phyloP scores from a whole-genome alignment of 2,113 vertebrate genomes.

The Callaeas wilsoni region DNA sequence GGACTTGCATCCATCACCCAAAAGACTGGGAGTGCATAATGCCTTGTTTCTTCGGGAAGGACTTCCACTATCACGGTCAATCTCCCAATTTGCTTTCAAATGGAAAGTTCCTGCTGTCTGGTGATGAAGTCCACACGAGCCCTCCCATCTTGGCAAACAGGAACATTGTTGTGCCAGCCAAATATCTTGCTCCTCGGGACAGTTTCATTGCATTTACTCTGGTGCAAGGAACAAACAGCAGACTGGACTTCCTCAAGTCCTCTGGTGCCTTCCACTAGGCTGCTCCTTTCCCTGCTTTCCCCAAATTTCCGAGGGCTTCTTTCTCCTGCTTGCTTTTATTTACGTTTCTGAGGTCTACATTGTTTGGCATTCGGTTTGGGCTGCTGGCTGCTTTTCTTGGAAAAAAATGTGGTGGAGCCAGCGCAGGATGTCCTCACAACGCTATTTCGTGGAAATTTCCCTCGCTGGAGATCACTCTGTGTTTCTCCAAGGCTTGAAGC shows the following conservation, averaged over 20 bases:
- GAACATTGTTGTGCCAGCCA: neutral
- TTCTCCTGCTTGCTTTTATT: constrained; percentile 69
- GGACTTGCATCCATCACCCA: neutral
- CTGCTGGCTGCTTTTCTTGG: constrained; percentile 70
- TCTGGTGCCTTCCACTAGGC: constrained; percentile 54
- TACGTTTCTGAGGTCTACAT: constrained; percentile 64
- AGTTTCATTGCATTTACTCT: constrained; percentile 17
- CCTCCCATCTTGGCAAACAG: neutral
- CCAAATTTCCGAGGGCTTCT: constrained; percentile 50
- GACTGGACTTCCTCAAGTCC: constrained; percentile 33
- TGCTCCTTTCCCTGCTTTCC: constrained; percentile 25
- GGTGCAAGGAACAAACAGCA: constrained; percentile 39
- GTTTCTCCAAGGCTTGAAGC: constrained; percentile 42
- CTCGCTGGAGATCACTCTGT: constrained; percentile 23
- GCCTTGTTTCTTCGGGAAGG: neutral
- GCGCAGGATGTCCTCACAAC: constrained; percentile 45
- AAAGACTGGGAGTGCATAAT: neutral
- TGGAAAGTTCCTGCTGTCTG: neutral
- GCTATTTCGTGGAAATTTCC: constrained; percentile 67
- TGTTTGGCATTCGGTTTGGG: constrained; percentile 62
- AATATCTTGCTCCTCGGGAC: constrained; percentile 19
- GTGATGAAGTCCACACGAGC: neutral
- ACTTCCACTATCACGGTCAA: neutral
- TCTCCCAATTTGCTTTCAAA: neutral
- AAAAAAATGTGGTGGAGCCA: constrained; percentile 26